phyloP scores from a whole-genome alignment of 2,888 invertebrate genomes.

The Ormyrus thymus region DNA sequence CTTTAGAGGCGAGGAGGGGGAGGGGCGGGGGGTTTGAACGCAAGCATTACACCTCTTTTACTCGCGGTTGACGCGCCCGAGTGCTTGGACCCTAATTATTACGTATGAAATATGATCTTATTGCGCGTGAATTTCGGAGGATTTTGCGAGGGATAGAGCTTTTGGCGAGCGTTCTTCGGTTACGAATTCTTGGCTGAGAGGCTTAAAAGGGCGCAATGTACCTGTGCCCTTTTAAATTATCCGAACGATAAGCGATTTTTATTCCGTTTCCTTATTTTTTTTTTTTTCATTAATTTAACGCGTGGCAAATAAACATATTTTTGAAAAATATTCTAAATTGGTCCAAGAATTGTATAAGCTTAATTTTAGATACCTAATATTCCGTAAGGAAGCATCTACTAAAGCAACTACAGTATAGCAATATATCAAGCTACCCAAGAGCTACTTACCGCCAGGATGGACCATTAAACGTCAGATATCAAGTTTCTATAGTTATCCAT shows the following conservation, averaged over 20 bases:
- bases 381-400: too few relatives aligned
- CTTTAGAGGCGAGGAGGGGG: conserved; percentile 5
- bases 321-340: too few relatives aligned
- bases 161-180: too few relatives aligned
- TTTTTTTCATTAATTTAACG: too few relatives aligned
- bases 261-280: too few relatives aligned
- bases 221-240: too few relatives aligned
- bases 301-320: too few relatives aligned
- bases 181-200: background rate
- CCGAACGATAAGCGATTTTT: too few relatives aligned
- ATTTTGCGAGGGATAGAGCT: background rate
- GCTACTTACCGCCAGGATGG: background rate
- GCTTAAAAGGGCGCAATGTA: too few relatives aligned
- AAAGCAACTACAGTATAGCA: too few relatives aligned
- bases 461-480: conserved; percentile 34
- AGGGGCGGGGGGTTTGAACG: conserved; percentile 10
- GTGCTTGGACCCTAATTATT: conserved; percentile 46
- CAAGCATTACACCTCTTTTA: conserved; percentile 40
- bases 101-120: conserved; percentile 50
- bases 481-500: conserved; percentile 34
- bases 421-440: background rate
- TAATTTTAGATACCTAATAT: too few relatives aligned
- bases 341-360: too few relatives aligned
- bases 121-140: conserved; percentile 46
- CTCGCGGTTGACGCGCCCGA: conserved; percentile 2